phyloP scores from a whole-genome alignment of 2,797 vertebrate species.

The Peromyscus eremicus region DNA sequence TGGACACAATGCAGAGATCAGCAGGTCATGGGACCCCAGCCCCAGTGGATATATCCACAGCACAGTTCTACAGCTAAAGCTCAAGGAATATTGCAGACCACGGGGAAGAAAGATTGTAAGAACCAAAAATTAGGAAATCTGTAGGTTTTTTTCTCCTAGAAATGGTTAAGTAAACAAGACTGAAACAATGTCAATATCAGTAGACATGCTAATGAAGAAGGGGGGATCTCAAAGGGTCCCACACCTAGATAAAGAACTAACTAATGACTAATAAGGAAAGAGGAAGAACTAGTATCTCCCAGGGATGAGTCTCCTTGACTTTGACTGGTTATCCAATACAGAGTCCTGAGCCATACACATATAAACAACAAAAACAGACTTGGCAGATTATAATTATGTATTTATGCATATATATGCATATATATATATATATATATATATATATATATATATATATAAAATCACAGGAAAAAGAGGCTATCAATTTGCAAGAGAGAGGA shows the following conservation, averaged over 20 bases:
- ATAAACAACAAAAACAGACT: background rate
- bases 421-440: too few species aligned
- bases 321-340: background rate
- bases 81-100: background rate
- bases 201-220: background rate
- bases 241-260: background rate
- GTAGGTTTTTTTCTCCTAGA: background rate
- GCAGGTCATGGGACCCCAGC: background rate
- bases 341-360: background rate
- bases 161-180: background rate
- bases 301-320: background rate
- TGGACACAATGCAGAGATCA: background rate
- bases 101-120: background rate
- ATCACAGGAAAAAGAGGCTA: too few species aligned
- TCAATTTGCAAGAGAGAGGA: background rate
- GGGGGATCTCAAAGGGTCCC: background rate
- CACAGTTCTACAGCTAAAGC: background rate
- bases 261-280: background rate
- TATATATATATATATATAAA: too few species aligned
- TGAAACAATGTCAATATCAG: background rate
- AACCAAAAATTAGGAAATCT: background rate
- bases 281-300: background rate
- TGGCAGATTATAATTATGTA: background rate
- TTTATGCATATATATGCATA: background rate
- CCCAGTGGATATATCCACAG: too few species aligned